Conservation (phyloP, 2,888 invertebrate species). For the Entomobrya multifasciata region DNA sequence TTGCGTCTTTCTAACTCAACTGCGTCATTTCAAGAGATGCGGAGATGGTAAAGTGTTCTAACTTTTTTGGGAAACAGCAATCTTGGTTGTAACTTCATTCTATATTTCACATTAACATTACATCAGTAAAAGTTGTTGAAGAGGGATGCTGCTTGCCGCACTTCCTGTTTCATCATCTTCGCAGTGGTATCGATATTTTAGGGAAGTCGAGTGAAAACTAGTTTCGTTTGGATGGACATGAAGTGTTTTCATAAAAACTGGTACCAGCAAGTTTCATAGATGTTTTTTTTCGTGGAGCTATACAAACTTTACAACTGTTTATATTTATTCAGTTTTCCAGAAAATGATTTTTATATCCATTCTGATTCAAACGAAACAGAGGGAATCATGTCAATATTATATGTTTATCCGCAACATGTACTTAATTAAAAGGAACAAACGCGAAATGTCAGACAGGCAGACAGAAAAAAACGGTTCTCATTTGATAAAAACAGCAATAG, state of each 20-base stretch:
- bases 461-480: constrained; percentile 1
- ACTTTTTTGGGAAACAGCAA: neutral
- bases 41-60: no score
- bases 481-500: neutral
- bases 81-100: constrained; percentile 8
- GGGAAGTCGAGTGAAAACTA: no score
- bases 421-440: constrained; percentile 9
- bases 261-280: no score
- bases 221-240: no score
- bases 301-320: neutral
- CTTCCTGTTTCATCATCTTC: no score
- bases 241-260: no score
- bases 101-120: no score
- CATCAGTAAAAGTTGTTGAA: no score
- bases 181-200: no score
- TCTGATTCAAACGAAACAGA: neutral
- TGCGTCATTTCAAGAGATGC: neutral
- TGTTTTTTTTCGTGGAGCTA: no score
- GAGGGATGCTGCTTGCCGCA: no score
- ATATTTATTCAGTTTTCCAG: neutral
- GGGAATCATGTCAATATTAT: neutral
- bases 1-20: neutral
- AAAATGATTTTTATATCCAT: no score
- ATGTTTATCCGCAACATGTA: neutral
- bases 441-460: neutral